Conservation (phyloP, 2,888 invertebrate species). For the Eueremaeus valkanovi region DNA sequence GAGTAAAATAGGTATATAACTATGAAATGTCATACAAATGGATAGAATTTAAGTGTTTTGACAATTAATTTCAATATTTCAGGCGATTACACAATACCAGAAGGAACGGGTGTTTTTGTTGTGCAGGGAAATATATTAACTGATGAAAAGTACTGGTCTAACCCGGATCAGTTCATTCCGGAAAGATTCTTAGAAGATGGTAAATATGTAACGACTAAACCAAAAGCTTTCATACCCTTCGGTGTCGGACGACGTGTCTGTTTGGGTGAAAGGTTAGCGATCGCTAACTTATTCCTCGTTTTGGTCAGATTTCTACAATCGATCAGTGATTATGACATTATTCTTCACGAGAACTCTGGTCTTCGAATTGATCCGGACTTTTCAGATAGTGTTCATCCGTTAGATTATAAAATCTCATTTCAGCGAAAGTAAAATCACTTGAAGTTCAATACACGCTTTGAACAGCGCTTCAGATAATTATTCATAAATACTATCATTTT, state of each 20-base stretch:
- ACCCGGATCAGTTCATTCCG: background rate
- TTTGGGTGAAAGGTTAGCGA: constrained; percentile 26
- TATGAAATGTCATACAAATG: background rate
- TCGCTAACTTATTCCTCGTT: constrained; percentile 1
- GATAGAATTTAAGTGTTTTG: background rate
- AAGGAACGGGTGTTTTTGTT: background rate
- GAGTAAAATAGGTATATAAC: background rate
- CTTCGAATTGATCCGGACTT: constrained; percentile 59
- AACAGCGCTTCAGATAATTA: no score
- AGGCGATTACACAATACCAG: background rate
- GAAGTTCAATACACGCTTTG: no score
- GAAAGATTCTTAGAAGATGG: constrained; percentile 22
- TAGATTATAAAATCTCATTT: no score
- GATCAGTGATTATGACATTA: background rate
- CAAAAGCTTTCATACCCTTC: background rate
- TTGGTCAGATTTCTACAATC: constrained; percentile 10
- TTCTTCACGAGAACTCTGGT: background rate
- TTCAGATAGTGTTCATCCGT: no score
- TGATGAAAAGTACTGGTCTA: constrained; percentile 13
- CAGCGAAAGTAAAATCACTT: no score
- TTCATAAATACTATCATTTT: no score
- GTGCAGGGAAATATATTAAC: background rate
- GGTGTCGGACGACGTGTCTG: constrained; percentile 26
- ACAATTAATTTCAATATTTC: background rate
- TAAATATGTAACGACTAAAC: background rate